Conservation (phyloP, 2,797 vertebrate genomes). For the Antennarius maculatus region DNA sequence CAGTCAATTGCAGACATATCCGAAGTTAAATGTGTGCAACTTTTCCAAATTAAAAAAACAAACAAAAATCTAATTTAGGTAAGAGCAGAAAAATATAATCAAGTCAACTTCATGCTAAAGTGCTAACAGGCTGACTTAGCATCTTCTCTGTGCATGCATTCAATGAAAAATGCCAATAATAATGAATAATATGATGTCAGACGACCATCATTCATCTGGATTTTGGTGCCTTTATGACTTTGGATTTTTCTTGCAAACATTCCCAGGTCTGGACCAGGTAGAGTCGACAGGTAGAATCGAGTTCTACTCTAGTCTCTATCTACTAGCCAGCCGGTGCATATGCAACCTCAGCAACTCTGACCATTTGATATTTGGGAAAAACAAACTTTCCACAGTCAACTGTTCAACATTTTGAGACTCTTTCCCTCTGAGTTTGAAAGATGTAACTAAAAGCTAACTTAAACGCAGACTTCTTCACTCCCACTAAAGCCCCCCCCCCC, state of each 20-base stretch:
- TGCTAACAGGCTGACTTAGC: too few relatives aligned
- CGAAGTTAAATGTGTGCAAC: background rate
- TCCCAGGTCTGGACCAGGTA: constrained; percentile 16
- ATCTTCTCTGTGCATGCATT: too few relatives aligned
- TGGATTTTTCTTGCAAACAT: constrained; percentile 4
- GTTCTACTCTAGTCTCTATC: too few relatives aligned
- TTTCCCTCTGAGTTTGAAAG: constrained; percentile 55
- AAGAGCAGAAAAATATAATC: background rate
- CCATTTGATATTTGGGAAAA: constrained; percentile 12
- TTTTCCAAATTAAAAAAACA: background rate
- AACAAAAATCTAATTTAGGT: background rate
- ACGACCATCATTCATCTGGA: background rate
- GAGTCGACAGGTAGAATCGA: too few relatives aligned
- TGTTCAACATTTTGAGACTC: constrained; percentile 47
- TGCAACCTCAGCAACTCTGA: constrained; percentile 17
- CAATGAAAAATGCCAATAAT: too few relatives aligned
- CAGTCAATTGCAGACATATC: background rate
- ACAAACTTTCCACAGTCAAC: constrained; percentile 25
- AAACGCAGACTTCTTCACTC: constrained; percentile 70
- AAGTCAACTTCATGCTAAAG: too few relatives aligned
- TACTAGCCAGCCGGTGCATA: constrained; percentile 22
- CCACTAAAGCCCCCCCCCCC: constrained; percentile 62
- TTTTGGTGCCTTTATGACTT: background rate
- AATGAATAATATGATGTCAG: too few relatives aligned
- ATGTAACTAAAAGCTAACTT: constrained; percentile 58